Evolutionary conservation across 2,888 invertebrate species (phyloP).

Genomic region (Mylabris sibirica): DNA sequence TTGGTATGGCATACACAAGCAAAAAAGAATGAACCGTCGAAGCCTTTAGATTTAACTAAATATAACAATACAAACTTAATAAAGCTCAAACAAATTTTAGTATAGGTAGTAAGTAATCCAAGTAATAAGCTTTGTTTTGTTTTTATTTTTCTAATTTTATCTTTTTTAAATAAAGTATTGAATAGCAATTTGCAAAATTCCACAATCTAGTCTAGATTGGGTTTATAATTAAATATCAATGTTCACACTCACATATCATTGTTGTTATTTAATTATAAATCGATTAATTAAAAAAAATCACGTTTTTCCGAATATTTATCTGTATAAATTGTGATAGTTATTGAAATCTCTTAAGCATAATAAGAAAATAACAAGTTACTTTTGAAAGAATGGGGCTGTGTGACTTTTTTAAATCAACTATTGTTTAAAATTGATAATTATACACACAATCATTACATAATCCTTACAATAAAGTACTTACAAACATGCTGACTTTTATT

Average conservation of each 20-base stretch:
- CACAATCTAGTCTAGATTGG: neutral
- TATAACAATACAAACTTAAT: conserved; percentile 71
- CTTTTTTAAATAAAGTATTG: neutral
- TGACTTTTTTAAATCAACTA: conserved; percentile 4
- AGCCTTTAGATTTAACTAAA: conserved; percentile 64
- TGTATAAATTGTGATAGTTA: conserved; percentile 5
- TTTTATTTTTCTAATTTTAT: neutral
- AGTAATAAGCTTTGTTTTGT: neutral
- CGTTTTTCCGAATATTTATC: conserved; percentile 1
- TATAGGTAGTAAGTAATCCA: conserved; percentile 54
- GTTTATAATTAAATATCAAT: neutral
- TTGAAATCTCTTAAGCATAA: neutral
- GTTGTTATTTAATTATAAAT: conserved; percentile 7
- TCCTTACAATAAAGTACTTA: neutral
- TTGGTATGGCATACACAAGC: conserved; percentile 80
- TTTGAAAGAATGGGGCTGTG: conserved; percentile 1
- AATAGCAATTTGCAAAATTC: neutral
- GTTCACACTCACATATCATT: neutral
- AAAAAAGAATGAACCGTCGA: conserved; percentile 71
- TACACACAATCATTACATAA: conserved; percentile 7
- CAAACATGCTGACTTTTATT: neutral
- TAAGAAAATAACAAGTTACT: neutral
- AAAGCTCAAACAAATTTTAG: conserved; percentile 65
- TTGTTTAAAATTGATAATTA: neutral
- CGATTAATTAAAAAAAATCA: neutral